Evolutionary conservation across 1,140 invertebrate genomes (phyloP).

Genomic region (Ceratoteleas bidentatus): DNA sequence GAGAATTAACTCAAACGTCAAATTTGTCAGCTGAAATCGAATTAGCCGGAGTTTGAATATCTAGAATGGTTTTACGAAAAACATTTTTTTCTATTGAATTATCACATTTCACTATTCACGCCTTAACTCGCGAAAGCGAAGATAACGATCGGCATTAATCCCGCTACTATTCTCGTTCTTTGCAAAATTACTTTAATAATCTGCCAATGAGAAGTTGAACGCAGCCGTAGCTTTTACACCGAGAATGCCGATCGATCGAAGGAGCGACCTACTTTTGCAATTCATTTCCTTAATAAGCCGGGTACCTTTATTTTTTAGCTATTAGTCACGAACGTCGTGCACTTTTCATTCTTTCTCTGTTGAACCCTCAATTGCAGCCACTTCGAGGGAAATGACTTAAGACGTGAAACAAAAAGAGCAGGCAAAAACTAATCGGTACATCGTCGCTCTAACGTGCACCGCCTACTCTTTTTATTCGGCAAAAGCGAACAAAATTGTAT

Average conservation of each 20-base stretch:
- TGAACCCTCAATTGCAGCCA: slow-evolving; percentile 32
- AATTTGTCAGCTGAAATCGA: too few species aligned
- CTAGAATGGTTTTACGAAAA: not conserved
- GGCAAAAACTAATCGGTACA: slow-evolving; percentile 25
- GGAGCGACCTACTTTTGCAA: slow-evolving; percentile 55
- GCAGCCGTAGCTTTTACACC: slow-evolving; percentile 39
- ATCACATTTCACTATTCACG: slow-evolving; percentile 7
- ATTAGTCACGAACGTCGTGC: slow-evolving; percentile 50
- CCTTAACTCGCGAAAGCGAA: slow-evolving; percentile 9
- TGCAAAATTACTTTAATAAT: slow-evolving; percentile 60
- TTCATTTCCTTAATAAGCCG: slow-evolving; percentile 63
- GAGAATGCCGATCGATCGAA: slow-evolving; percentile 49
- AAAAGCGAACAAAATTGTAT: too few species aligned
- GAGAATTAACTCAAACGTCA: too few species aligned
- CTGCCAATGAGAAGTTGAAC: slow-evolving; percentile 50
- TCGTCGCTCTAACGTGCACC: not conserved
- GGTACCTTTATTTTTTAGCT: slow-evolving; percentile 50
- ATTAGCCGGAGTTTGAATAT: too few species aligned
- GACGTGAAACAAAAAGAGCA: slow-evolving; percentile 27
- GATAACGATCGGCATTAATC: slow-evolving; percentile 35
- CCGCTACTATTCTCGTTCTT: slow-evolving; percentile 36
- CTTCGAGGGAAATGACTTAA: slow-evolving; percentile 31
- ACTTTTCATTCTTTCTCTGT: slow-evolving; percentile 32
- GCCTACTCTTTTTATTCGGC: too few species aligned
- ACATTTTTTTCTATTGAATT: slow-evolving; percentile 24